These are phyloP conservation scores for Lampris incognitus DNA, from an alignment of 2,113 vertebrate genomes.

Conservation along the genomic window DNA sequence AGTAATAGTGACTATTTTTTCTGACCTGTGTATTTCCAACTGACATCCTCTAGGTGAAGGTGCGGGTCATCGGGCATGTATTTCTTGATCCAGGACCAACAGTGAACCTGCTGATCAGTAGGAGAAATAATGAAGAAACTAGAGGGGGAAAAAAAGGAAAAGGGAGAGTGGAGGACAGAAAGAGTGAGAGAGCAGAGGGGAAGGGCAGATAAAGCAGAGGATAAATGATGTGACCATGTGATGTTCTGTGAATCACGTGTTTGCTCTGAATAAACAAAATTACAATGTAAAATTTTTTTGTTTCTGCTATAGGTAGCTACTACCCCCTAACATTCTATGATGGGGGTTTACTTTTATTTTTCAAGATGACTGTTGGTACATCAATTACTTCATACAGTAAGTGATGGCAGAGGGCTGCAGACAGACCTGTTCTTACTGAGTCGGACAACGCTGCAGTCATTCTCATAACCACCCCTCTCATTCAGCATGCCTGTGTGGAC, in stretches of 20 bases:
- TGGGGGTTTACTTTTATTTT: too few relatives aligned
- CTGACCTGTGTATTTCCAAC: constrained; percentile 97
- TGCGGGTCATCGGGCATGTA: constrained; percentile 88
- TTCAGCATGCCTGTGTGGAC: constrained; percentile 99
- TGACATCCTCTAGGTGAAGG: constrained; percentile 93
- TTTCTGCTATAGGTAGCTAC: too few relatives aligned
- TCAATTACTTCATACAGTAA: too few relatives aligned
- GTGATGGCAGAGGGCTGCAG: too few relatives aligned
- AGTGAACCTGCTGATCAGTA: constrained; percentile 97
- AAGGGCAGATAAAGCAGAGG: too few relatives aligned
- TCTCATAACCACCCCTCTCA: constrained; percentile 93
- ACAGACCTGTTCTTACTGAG: constrained; percentile 92
- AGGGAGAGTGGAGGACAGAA: not conserved
- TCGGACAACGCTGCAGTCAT: constrained; percentile 96
- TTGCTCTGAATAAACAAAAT: too few relatives aligned
- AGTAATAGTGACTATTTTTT: not conserved
- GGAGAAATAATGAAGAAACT: constrained; percentile 99
- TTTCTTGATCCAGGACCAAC: constrained; percentile 96
- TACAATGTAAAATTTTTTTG: too few relatives aligned
- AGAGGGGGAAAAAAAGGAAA: constrained; percentile 20
- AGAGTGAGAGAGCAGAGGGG: too few relatives aligned
- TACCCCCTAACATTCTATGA: too few relatives aligned
- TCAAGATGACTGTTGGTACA: too few relatives aligned
- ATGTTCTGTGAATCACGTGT: too few relatives aligned
- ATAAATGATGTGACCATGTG: too few relatives aligned